Percentiles rank a stretch among this genome's conserved stretches.
Conservation (phyloP, 1,140 invertebrate species). For the Pseudomyrmex concolor region DNA sequence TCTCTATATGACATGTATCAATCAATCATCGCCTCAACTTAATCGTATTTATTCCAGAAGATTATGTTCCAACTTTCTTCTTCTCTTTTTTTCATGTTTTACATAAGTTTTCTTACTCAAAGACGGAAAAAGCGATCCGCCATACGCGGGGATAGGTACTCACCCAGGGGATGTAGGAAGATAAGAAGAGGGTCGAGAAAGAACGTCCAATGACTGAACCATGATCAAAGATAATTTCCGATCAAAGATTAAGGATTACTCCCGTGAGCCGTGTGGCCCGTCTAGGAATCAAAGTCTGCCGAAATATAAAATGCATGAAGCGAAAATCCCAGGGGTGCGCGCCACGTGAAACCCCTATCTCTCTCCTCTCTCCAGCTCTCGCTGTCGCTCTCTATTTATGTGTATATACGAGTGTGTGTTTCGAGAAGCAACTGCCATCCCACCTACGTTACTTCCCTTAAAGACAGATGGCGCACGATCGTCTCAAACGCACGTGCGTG, state of each 20-base stretch:
- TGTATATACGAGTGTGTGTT: constrained; percentile 27
- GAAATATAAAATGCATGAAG: constrained; percentile 84
- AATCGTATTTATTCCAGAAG: constrained; percentile 1
- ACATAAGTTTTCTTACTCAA: constrained; percentile 16
- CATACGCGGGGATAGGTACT: constrained; percentile 8
- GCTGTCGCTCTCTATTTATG: constrained; percentile 4
- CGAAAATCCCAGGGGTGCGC: constrained; percentile 76
- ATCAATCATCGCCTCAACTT: not conserved
- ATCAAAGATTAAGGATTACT: constrained; percentile 83
- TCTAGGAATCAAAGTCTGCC: constrained; percentile 82
- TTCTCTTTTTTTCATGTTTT: not conserved
- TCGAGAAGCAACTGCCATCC: constrained; percentile 12
- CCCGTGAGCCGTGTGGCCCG: constrained; percentile 74
- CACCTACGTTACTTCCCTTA: constrained; percentile 30
- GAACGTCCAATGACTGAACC: constrained; percentile 69
- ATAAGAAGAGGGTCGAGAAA: constrained; percentile 60
- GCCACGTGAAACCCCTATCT: not conserved
- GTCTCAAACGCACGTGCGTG: constrained; percentile 32
- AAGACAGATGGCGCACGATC: constrained; percentile 35
- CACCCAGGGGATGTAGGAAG: constrained; percentile 53
- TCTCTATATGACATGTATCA: not conserved
- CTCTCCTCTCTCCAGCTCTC: not conserved
- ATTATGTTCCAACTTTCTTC: not conserved
- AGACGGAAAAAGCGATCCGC: constrained; percentile 4
- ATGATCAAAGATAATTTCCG: constrained; percentile 83